Base-by-base conservation (phyloP, 2,888 invertebrate species). In the Dendrolimus houi region DNA sequence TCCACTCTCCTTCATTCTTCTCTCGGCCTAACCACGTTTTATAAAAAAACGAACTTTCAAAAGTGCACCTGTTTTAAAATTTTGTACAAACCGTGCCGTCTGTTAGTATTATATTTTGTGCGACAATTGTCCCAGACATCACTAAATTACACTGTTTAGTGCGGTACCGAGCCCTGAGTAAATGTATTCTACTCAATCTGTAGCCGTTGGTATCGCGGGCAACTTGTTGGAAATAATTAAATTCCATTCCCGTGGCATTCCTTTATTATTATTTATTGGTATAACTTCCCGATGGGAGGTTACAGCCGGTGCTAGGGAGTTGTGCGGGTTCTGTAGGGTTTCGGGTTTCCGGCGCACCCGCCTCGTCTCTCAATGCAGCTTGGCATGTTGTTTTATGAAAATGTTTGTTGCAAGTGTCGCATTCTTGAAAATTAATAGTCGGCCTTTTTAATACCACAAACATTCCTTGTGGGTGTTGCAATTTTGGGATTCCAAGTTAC, bases 161-260 rank as follows among this genome's bases (percentile, higher is more conserved):
- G 47, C 47, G 47, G 47, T 10, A 47, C 29, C 47, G 9, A 47
- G 47, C 8, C 47, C 7, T 47, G 10, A 47, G 47, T 10, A 47
- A 47, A 47, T 47, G 2, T 47, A 47, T 47, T 47, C 12, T 47
- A 47, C 47, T 47, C 47, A 47, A 47, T 47, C 47, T 47, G 47
- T 47, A 47, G 47, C 47, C 47, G 47, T 47, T 47, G 12, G 47
- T 47, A 47, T 12, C 63, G 69, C 66, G 64, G 63, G 63, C 63
- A 67, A 74, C 70, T 75, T 74, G 74, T 74, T 74, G 67, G 70
- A 68, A 76, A 79, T 81, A 79, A 82, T 80, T 79, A 81, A 81
- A 82, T 82, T 82, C 81, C 79, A 64, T 69, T 66, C 64, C 67
- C 62, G 72, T 65, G 67, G 71, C 72, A 77, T 78, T 78, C 73